Evolutionary conservation across 2,113 vertebrate species (phyloP).

Genomic region (Platysteira castanea): DNA sequence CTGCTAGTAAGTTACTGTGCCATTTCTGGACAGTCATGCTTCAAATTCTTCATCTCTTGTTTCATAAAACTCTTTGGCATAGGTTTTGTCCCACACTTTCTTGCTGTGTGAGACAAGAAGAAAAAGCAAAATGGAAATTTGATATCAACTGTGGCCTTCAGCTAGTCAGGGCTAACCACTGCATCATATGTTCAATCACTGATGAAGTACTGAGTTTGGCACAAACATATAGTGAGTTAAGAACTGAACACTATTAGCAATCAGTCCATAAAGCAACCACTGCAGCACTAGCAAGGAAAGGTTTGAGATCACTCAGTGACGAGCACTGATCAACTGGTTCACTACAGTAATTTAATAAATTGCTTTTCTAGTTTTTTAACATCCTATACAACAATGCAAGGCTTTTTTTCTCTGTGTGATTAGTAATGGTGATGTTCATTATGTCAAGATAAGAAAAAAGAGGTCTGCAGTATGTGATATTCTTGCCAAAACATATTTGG

Average conservation of each 20-base stretch:
- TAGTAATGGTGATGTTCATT: background rate
- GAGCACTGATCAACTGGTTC: background rate
- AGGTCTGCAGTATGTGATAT: rapidly evolving
- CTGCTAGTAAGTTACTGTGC: background rate
- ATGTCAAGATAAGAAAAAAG: background rate
- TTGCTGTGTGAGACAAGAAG: background rate
- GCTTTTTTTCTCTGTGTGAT: background rate
- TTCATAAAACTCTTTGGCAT: background rate
- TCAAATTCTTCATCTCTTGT: background rate
- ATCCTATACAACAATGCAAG: background rate
- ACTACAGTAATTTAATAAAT: background rate
- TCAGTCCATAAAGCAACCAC: background rate
- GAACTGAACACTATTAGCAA: background rate
- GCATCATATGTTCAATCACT: rapidly evolving
- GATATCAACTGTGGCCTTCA: background rate
- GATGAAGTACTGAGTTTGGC: background rate
- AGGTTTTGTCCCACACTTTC: background rate
- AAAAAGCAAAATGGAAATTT: background rate
- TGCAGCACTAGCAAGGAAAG: background rate
- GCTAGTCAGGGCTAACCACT: background rate
- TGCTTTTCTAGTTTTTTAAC: background rate
- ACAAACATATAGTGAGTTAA: background rate
- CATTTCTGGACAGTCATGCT: background rate
- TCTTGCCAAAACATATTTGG: background rate
- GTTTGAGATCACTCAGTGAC: background rate